Evolutionary conservation across 2,113 vertebrate genomes (phyloP).

Genomic region (Seriola dumerili): DNA sequence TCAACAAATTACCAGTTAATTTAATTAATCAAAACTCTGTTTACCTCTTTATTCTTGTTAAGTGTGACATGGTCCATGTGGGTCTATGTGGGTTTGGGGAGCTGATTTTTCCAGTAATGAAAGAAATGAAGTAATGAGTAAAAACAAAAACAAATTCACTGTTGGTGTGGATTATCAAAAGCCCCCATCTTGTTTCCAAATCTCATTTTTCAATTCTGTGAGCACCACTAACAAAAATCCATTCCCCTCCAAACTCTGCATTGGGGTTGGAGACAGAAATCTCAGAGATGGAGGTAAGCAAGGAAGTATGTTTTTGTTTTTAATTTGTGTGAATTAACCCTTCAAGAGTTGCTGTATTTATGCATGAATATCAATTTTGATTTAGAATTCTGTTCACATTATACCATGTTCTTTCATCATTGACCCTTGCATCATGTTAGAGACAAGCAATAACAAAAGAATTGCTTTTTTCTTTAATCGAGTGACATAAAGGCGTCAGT

Average conservation of each 20-base stretch:
- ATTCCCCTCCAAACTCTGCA: background rate
- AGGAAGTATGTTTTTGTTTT: background rate
- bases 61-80: background rate
- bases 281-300: background rate
- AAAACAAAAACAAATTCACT: background rate
- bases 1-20: background rate
- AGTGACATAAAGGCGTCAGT: constrained; percentile 13
- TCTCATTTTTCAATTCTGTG: background rate
- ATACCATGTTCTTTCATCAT: background rate
- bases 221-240: background rate
- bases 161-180: background rate
- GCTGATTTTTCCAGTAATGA: background rate
- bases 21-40: background rate
- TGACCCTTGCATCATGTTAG: background rate
- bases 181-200: background rate
- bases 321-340: background rate
- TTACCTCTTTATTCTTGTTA: background rate
- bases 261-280: background rate
- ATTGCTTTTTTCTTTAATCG: background rate
- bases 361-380: background rate
- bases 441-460: constrained; percentile 9
- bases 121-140: background rate
- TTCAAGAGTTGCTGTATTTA: background rate
- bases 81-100: background rate
- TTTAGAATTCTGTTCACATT: constrained; percentile 1